Evolutionary conservation across 2,113 vertebrate species (phyloP).

Genomic region (Nansenia antarctica): DNA sequence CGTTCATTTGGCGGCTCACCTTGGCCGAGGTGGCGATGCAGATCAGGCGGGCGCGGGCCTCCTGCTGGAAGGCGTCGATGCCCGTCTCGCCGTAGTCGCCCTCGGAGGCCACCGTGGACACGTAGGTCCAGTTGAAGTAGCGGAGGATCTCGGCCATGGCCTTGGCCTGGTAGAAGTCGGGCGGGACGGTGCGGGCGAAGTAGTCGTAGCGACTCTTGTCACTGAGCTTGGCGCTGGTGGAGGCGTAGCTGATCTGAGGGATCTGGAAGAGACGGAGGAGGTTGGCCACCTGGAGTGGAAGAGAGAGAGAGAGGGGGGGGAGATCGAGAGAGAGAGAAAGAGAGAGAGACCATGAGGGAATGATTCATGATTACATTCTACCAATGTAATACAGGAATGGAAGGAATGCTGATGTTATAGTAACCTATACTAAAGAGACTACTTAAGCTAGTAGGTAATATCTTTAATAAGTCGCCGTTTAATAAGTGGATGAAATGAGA

Average conservation of each 20-base stretch:
- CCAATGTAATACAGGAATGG: not conserved
- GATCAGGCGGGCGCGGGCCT: constrained; percentile 94
- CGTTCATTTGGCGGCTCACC: constrained; percentile 95
- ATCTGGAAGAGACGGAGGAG: constrained; percentile 96
- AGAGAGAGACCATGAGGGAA: not conserved
- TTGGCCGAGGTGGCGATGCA: constrained; percentile 97
- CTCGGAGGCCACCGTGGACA: constrained; percentile 95
- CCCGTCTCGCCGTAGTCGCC: constrained; percentile 97
- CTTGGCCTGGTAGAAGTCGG: constrained; percentile 98
- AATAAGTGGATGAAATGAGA: constrained; percentile 21
- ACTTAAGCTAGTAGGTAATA: not conserved
- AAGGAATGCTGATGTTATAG: not conserved
- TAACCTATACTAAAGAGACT: not conserved
- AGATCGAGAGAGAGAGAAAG: not conserved
- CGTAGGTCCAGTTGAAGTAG: constrained; percentile 99
- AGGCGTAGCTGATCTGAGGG: constrained; percentile 98
- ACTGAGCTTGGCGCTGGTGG: constrained; percentile 97
- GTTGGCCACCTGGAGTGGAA: constrained; percentile 86
- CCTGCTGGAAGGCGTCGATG: constrained; percentile 95
- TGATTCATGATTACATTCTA: not conserved
- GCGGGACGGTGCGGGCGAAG: constrained; percentile 94
- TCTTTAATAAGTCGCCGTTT: constrained; percentile 29
- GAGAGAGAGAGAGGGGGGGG: not conserved
- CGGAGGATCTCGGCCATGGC: constrained; percentile 97
- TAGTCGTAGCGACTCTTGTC: constrained; percentile 98